phyloP scores from a whole-genome alignment of 1,140 invertebrate species.

The Diabrotica undecimpunctata region DNA sequence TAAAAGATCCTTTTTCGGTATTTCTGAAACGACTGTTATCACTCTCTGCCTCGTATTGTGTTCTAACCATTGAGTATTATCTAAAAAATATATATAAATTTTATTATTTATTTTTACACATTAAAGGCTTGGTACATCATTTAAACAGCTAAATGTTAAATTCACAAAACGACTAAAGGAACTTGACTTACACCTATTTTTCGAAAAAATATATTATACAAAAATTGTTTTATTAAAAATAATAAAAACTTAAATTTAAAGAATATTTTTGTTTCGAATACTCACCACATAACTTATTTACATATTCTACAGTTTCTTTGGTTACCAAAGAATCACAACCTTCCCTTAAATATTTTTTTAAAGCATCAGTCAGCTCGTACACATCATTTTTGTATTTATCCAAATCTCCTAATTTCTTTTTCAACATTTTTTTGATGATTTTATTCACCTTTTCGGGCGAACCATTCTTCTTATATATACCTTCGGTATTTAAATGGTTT shows the following conservation, averaged over 20 bases:
- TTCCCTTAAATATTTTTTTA: constrained; percentile 34
- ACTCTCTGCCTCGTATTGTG: constrained; percentile 18
- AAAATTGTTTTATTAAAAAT: neutral
- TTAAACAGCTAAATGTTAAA: too few relatives aligned
- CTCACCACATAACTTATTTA: constrained; percentile 41
- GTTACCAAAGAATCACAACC: constrained; percentile 80
- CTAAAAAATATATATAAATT: constrained; percentile 17
- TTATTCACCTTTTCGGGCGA: constrained; percentile 33
- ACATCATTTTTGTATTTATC: constrained; percentile 34
- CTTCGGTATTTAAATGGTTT: constrained; percentile 23
- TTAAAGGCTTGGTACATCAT: too few relatives aligned
- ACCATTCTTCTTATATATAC: constrained; percentile 32
- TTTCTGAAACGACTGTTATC: constrained; percentile 20
- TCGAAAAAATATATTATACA: too few relatives aligned
- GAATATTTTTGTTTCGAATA: constrained; percentile 5
- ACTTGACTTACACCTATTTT: too few relatives aligned
- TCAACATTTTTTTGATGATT: constrained; percentile 34
- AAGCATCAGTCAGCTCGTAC: constrained; percentile 29
- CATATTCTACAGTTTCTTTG: constrained; percentile 66
- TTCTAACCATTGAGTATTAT: constrained; percentile 24
- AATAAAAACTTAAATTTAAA: neutral
- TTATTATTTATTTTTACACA: too few relatives aligned
- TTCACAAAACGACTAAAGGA: too few relatives aligned
- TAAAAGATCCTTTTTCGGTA: constrained; percentile 60
- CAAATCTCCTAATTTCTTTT: constrained; percentile 31